Base-by-base conservation (phyloP, 1,140 invertebrate genomes). In the Pristionchus pacificus region DNA sequence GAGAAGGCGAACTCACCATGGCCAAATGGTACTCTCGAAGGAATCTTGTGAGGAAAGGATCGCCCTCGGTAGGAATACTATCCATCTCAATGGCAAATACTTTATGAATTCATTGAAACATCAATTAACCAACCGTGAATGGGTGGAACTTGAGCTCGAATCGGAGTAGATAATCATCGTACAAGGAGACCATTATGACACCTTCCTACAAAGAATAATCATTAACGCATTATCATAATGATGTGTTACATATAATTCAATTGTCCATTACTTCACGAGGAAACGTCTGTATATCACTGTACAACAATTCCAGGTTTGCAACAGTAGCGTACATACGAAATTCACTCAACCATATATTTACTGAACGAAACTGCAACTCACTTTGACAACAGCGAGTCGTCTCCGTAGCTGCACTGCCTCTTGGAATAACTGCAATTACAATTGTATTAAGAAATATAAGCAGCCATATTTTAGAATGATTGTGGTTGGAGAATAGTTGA, bases 91-190 rank as follows among this genome's bases (percentile, higher is more conserved):
- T 10, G 19, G 19, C 38, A 49, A 10, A 49, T 19, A 10, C 19
- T 49, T 10, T 19, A 10, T 49, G 6, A 10, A 49, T n/a, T n/a
- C n/a, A n/a, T n/a, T n/a, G n/a, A 10, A 49, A 49, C 38, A 49
- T 6, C 38, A 49, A 19, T 49, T 49, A n/a, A n/a, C 38, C 29
- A 3, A 69, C 67, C 58, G 61, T 28, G 57, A 73, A 73, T 49
- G 65, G 71, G 32, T 58, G 63, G 27, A 32, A 64, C 63, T 73
- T 72, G 19, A 73, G 65, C 32, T 73, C 71, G 57, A 73, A 25
- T 2, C 62, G 27, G 2, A 73, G 32, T 1, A 73, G 49, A 2
- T 38, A 66, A 29, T 69, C 66, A 30, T 73, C 71, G 61, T 55
- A 63, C 1, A 73, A 25, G 1, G 14, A 29, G 13, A 58, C 58